phyloP scores from a whole-genome alignment of 2,797 vertebrate genomes.

The Manis pentadactyla region DNA sequence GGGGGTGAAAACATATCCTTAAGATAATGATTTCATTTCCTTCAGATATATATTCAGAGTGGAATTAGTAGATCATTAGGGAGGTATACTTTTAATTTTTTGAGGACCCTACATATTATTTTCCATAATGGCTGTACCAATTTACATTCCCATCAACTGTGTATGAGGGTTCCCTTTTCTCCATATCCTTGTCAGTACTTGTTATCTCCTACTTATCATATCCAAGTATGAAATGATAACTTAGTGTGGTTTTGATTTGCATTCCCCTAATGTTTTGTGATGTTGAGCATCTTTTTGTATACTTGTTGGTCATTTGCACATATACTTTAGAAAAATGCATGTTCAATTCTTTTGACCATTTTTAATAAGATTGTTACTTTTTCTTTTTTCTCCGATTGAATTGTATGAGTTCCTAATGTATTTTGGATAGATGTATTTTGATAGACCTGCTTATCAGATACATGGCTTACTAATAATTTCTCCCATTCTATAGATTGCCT shows the following conservation, averaged over 20 bases:
- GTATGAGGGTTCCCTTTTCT: background rate
- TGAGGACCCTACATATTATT: background rate
- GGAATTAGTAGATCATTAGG: background rate
- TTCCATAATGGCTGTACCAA: background rate
- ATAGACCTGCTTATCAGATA: background rate
- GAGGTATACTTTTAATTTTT: background rate
- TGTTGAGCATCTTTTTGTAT: background rate
- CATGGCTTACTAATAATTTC: background rate
- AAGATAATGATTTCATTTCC: background rate
- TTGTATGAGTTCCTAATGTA: background rate
- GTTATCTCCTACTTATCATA: background rate
- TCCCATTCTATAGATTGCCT: background rate
- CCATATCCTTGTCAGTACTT: background rate
- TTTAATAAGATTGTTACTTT: background rate
- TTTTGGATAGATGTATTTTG: background rate
- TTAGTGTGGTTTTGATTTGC: background rate
- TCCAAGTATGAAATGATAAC: background rate
- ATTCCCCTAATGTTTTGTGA: background rate
- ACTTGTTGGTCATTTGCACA: background rate
- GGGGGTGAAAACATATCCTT: background rate
- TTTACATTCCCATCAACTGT: background rate
- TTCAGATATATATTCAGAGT: background rate
- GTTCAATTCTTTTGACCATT: background rate
- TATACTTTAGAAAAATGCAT: background rate
- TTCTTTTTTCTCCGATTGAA: background rate